Evolutionary conservation across 1,140 invertebrate genomes (phyloP).

Genomic region (Eupristina koningsbergeri): DNA sequence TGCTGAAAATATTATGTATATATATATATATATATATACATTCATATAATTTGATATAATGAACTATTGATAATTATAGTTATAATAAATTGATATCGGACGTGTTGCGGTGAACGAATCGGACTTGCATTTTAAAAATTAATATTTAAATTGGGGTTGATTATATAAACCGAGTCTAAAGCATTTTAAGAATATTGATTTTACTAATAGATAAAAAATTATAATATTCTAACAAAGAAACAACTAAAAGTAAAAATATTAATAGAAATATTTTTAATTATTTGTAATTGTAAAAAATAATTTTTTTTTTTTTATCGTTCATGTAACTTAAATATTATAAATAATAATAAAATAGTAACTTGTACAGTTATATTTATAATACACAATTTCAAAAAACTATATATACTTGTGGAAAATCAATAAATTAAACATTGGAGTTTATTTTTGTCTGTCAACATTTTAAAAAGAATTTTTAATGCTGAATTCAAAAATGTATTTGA

Average conservation of each 20-base stretch:
- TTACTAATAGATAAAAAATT: neutral
- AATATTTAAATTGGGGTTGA: neutral
- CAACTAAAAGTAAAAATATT: neutral
- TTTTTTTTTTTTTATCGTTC: too few relatives aligned
- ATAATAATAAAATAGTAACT: too few relatives aligned
- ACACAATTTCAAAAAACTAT: too few relatives aligned
- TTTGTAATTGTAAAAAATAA: too few relatives aligned
- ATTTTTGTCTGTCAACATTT: too few relatives aligned
- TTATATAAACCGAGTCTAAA: neutral
- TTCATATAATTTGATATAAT: constrained; percentile 52
- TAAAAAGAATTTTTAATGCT: neutral
- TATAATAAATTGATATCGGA: constrained; percentile 52
- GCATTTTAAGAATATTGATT: neutral
- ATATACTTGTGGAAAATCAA: too few relatives aligned
- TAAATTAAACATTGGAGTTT: too few relatives aligned
- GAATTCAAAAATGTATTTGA: neutral
- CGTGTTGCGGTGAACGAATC: constrained; percentile 4
- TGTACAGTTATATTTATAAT: too few relatives aligned
- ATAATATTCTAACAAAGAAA: neutral
- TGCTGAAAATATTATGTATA: constrained; percentile 71
- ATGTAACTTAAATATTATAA: too few relatives aligned
- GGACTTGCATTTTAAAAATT: neutral
- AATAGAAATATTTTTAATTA: neutral
- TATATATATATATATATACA: neutral
- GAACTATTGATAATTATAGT: constrained; percentile 58